Percentiles rank a stretch among this genome's conserved stretches.
Conservation (phyloP, 2,888 invertebrate species). For the Epistrophe eligans region DNA sequence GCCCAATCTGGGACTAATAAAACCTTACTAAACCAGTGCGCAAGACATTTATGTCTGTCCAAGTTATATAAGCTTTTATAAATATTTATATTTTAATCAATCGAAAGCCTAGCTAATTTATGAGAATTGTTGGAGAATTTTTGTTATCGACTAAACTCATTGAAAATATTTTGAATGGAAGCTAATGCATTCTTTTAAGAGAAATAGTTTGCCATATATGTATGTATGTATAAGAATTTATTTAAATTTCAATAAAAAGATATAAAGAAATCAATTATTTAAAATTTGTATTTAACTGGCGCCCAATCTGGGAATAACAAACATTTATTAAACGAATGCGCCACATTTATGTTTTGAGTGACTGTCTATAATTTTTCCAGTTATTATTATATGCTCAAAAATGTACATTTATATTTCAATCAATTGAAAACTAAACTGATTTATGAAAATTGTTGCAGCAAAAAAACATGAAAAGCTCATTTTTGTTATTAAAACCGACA, state of each 20-base stretch:
- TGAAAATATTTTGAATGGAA: too few species aligned
- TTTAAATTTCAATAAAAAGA: background rate
- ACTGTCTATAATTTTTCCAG: background rate
- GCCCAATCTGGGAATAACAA: background rate
- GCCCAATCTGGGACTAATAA: too few species aligned
- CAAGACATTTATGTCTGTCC: too few species aligned
- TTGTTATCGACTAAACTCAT: too few species aligned
- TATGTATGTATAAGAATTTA: too few species aligned
- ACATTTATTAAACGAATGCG: background rate
- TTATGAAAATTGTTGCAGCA: background rate
- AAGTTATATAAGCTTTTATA: too few species aligned
- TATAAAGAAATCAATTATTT: background rate
- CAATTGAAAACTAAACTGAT: background rate
- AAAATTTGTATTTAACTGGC: background rate
- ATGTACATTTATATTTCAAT: background rate
- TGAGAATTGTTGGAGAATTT: too few species aligned
- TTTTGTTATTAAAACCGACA: background rate
- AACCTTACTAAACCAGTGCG: too few species aligned
- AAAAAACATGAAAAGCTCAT: slow-evolving; percentile 1
- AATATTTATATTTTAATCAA: too few species aligned
- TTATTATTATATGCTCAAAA: background rate
- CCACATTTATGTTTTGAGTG: background rate
- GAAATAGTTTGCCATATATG: too few species aligned
- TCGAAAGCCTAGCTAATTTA: too few species aligned
- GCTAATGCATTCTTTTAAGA: too few species aligned